Percentiles rank a stretch among this genome's conserved stretches.
Conservation (phyloP, 2,797 vertebrate genomes). For the Menidia menidia region DNA sequence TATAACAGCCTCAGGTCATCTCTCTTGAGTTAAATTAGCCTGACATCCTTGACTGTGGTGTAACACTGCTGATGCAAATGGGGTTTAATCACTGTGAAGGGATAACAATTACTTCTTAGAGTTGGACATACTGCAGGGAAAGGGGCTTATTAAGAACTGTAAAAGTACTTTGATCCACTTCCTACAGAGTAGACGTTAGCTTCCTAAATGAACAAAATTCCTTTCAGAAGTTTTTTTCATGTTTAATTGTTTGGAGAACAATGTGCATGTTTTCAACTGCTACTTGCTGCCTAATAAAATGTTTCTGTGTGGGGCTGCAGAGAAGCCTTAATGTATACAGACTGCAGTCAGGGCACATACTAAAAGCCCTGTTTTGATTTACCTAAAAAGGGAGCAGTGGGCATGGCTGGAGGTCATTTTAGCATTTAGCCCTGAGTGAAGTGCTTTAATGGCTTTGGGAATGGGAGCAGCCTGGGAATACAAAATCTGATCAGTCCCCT, state of each 20-base stretch:
- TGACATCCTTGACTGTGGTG: conserved; percentile 16
- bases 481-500: conserved; percentile 55
- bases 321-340: not conserved
- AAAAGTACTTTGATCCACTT: conserved; percentile 35
- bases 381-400: conserved; percentile 38
- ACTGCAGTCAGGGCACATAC: conserved; percentile 5
- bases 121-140: conserved; percentile 29
- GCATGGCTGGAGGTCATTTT: conserved; percentile 51
- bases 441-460: conserved; percentile 63
- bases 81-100: conserved; percentile 47
- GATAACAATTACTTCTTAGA: conserved; percentile 34
- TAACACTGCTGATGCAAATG: conserved; percentile 33
- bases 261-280: not conserved
- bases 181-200: not conserved
- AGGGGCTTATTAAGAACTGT: conserved; percentile 32
- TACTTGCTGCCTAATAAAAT: conserved; percentile 4
- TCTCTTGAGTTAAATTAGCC: conserved; percentile 32
- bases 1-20: conserved; percentile 3
- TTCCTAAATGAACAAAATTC: conserved; percentile 13
- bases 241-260: conserved; percentile 2
- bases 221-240: conserved; percentile 5
- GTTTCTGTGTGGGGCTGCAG: not conserved
- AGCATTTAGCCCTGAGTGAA: conserved; percentile 58
- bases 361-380: conserved; percentile 48
- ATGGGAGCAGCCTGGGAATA: conserved; percentile 53